A percentile compares a stretch with the other conserved stretches of the same genome.
Conservation (phyloP, 1,140 invertebrate genomes). For the Nasonia vitripennis region DNA sequence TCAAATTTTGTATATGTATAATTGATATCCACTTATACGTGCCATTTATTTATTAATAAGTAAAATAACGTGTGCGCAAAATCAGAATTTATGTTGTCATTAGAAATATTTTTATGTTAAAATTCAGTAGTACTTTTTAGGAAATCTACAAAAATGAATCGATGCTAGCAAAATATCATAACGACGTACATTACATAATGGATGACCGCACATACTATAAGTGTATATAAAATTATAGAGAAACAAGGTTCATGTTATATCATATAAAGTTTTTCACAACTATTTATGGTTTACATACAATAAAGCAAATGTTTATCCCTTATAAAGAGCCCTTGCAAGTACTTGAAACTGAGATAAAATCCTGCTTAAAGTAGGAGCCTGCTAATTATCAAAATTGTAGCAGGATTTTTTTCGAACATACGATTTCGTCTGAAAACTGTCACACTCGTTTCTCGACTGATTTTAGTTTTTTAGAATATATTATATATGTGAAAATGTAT, state of each 20-base stretch:
- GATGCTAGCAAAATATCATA: not conserved
- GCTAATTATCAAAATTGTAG: not conserved
- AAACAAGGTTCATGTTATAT: not conserved
- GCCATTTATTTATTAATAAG: not conserved
- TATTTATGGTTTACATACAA: not conserved
- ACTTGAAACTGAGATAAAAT: not conserved
- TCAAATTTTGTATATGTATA: slow-evolving; percentile 20
- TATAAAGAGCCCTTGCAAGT: not conserved
- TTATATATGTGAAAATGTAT: slow-evolving; percentile 36
- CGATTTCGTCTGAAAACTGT: not conserved
- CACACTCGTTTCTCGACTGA: not conserved
- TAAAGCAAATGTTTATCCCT: slow-evolving; percentile 2
- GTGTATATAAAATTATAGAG: not conserved
- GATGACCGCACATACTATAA: not conserved
- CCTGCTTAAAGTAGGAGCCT: not conserved
- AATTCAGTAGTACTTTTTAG: not conserved
- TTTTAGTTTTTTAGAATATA: slow-evolving; percentile 6
- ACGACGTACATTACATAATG: not conserved
- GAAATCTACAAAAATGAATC: not conserved
- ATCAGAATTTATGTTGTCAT: too few relatives aligned
- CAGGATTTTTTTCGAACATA: not conserved
- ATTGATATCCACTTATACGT: slow-evolving; percentile 14
- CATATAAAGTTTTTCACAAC: not conserved
- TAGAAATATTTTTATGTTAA: too few relatives aligned
- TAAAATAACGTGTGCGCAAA: too few relatives aligned